Percentiles rank a stretch among this genome's conserved stretches.
phyloP scores from a whole-genome alignment of 2,888 invertebrate genomes.

The Oxytorus armatus region DNA sequence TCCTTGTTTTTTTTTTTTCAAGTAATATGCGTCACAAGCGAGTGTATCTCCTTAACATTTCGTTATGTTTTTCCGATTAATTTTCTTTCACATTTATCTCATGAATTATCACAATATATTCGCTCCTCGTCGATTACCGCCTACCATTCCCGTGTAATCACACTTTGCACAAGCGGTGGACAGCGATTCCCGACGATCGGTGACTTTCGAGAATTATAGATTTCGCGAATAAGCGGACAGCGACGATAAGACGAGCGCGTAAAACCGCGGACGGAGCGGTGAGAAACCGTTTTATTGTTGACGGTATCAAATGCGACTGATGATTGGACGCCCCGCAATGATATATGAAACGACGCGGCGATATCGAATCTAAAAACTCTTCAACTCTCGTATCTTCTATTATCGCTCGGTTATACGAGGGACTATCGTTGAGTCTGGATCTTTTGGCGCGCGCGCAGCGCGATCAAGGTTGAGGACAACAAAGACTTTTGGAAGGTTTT shows the following conservation, averaged over 20 bases:
- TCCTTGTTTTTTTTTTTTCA: slow-evolving; percentile 22
- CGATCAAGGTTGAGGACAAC: slow-evolving; percentile 19
- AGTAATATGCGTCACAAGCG: slow-evolving; percentile 37
- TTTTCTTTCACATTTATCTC: slow-evolving; percentile 18
- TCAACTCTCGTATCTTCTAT: slow-evolving; percentile 30
- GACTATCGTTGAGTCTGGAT: slow-evolving; percentile 12
- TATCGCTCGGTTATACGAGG: slow-evolving; percentile 20
- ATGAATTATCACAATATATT: slow-evolving; percentile 67
- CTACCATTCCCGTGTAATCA: slow-evolving; percentile 24
- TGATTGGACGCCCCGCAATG: slow-evolving; percentile 6
- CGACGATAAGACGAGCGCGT: not conserved
- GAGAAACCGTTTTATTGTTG: slow-evolving; percentile 29
- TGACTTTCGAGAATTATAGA: slow-evolving; percentile 15
- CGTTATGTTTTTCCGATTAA: slow-evolving; percentile 12
- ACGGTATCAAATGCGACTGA: slow-evolving; percentile 39
- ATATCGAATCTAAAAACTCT: slow-evolving; percentile 39
- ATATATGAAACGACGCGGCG: slow-evolving; percentile 8
- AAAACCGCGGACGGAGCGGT: slow-evolving; percentile 48
- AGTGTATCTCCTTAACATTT: slow-evolving; percentile 37
- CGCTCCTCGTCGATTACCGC: slow-evolving; percentile 52
- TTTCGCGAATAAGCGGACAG: slow-evolving; percentile 2
- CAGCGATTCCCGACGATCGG: not conserved
- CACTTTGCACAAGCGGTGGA: not conserved
- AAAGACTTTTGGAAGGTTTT: not conserved
- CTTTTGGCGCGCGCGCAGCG: slow-evolving; percentile 11